Evolutionary conservation across 2,797 vertebrate species (phyloP), one percentile per base, ranked within the genome.

Genomic region (Erithacus rubecula): DNA sequence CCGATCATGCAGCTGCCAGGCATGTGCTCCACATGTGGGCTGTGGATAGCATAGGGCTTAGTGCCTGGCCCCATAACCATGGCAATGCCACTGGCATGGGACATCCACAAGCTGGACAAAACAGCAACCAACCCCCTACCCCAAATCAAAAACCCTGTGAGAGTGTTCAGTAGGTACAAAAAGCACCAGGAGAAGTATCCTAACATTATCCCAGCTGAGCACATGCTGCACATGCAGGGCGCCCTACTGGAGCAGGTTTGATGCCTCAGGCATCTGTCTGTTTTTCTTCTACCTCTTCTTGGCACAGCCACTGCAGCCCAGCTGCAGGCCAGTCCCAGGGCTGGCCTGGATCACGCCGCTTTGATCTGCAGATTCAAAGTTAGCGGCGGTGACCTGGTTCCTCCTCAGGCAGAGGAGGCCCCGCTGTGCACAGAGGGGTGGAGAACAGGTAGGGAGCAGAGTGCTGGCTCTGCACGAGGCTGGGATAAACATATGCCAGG

Each of bases 331-430:
- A 96, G 95, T 93, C 89, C 65, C 85, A 47, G 77, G 89, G 82
- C 87, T 88, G 94, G 94, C 91, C 91, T 60, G 41, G 82, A 79
- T 90, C 69, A 14, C 2, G 8, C 47, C 1, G 83, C 95, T 97
- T 97, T 97, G 96, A 97, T 97, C 90, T 97, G 83, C 75, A 67
- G 80, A 92, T 96, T 97, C 94, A 74, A 86, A 96, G 95, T 71
- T 58, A 89, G 88, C 18, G 0, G 46, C 65, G 93, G 60, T 96
- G 96, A 96, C 96, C 96, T 23, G 53, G 90, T 72, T 93, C 82
- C 85, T 93, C 41, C 41, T n/a, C 5, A 5, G 80, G 94, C 37
- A 0, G 94, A 77, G 89, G 88, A 80, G 93, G 92, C 87, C 96
- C 94, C 0, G 43, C 95, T 93, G 94, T 81, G 94, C 85, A 81